A percentile compares a stretch with the other conserved stretches of the same genome.
Conservation (phyloP, 1,140 invertebrate species). For the Diachasma alloeum region DNA sequence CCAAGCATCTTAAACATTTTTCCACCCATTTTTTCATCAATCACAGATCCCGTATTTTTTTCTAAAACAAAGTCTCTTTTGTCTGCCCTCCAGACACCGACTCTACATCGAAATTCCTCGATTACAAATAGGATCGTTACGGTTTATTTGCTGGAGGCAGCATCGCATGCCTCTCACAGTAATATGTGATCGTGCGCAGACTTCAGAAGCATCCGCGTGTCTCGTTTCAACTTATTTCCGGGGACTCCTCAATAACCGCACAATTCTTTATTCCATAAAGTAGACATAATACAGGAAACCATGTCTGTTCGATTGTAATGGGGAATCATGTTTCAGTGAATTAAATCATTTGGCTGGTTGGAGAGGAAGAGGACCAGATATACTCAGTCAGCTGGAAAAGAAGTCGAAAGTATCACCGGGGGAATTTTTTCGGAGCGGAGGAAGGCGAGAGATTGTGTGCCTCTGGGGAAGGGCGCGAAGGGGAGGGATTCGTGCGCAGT, state of each 20-base stretch:
- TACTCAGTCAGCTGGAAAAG: not conserved
- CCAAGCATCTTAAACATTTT: too few relatives aligned
- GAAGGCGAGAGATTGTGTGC: too few relatives aligned
- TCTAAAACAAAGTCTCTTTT: not conserved
- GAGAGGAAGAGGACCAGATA: not conserved
- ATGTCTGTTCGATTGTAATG: not conserved
- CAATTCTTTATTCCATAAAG: not conserved
- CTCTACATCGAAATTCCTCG: constrained; percentile 19
- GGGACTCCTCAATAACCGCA: not conserved
- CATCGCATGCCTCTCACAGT: not conserved
- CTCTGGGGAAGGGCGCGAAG: too few relatives aligned
- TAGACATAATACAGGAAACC: not conserved
- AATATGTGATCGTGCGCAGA: constrained; percentile 19
- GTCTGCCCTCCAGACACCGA: not conserved
- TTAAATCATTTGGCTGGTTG: constrained; percentile 6
- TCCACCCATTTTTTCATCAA: too few relatives aligned
- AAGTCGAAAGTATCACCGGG: not conserved
- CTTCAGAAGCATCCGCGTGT: not conserved
- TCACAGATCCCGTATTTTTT: too few relatives aligned
- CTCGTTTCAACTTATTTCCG: not conserved
- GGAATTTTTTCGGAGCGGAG: not conserved
- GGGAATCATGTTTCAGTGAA: not conserved
- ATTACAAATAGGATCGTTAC: constrained; percentile 27
- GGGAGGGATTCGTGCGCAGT: not conserved
- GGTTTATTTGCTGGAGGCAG: constrained; percentile 13